phyloP scores from a whole-genome alignment of 2,888 invertebrate species.

The Heliconius charithonia region DNA sequence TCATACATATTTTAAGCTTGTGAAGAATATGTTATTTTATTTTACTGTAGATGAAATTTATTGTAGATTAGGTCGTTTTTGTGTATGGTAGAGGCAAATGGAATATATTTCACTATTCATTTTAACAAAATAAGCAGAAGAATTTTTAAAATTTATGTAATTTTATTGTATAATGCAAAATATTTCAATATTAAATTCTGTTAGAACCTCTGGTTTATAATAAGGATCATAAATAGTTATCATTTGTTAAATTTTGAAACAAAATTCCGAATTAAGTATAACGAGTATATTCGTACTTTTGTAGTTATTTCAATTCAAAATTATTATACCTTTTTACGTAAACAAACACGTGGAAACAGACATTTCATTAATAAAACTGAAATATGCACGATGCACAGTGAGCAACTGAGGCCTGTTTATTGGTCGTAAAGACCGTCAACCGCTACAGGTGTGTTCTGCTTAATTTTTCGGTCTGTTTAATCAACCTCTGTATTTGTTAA shows the following conservation, averaged over 20 bases:
- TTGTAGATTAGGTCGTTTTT: not conserved
- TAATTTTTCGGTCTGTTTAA: constrained; percentile 39
- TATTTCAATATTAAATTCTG: no score
- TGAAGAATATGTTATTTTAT: not conserved
- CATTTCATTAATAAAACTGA: constrained; percentile 58
- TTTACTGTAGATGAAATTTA: not conserved
- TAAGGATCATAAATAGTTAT: not conserved
- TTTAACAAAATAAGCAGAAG: not conserved
- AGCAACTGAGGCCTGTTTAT: constrained; percentile 68
- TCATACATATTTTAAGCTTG: not conserved
- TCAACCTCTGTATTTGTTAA: constrained; percentile 33
- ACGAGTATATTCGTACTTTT: not conserved
- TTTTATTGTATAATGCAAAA: no score
- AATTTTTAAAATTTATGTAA: no score
- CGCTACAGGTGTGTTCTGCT: constrained; percentile 58
- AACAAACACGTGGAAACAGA: constrained; percentile 28
- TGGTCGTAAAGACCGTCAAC: constrained; percentile 64
- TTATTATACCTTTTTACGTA: constrained; percentile 14
- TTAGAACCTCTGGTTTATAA: no score
- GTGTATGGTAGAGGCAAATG: not conserved
- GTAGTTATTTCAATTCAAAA: constrained; percentile 2
- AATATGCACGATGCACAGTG: constrained; percentile 71
- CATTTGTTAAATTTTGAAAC: not conserved
- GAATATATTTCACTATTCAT: not conserved
- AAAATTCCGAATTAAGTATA: not conserved